phyloP scores from a whole-genome alignment of 2,888 invertebrate species.

The Belgica antarctica region DNA sequence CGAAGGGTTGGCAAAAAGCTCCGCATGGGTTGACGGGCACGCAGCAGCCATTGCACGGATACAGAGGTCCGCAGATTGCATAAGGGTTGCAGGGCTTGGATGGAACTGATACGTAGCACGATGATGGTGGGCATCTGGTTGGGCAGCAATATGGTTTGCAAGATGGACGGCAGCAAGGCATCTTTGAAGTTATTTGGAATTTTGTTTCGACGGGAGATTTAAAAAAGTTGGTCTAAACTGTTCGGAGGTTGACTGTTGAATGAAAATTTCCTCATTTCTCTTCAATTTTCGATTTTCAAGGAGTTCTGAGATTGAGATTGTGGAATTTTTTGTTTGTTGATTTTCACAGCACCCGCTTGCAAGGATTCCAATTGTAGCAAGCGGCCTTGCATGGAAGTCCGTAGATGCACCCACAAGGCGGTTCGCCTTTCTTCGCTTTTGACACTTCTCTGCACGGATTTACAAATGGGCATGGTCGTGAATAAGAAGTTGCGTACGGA shows the following conservation, averaged over 20 bases:
- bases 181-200: neutral
- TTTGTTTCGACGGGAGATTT: slow-evolving; percentile 5
- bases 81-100: slow-evolving; percentile 9
- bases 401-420: slow-evolving; percentile 34
- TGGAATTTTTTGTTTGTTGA: slow-evolving; percentile 2
- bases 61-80: slow-evolving; percentile 35
- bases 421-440: slow-evolving; percentile 22
- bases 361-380: slow-evolving; percentile 41
- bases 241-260: neutral
- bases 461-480: neutral
- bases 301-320: slow-evolving; percentile 16
- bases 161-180: neutral
- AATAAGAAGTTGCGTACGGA: too few species aligned
- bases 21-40: slow-evolving; percentile 18
- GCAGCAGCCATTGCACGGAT: slow-evolving; percentile 26
- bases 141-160: slow-evolving; percentile 7
- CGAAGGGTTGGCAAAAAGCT: slow-evolving; percentile 21
- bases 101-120: slow-evolving; percentile 12
- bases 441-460: neutral
- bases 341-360: too few species aligned
- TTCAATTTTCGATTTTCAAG: neutral
- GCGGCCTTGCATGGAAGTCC: slow-evolving; percentile 38
- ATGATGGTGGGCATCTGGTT: neutral
- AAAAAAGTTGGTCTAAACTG: neutral
- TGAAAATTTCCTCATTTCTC: too few species aligned